Conservation (phyloP, 2,113 vertebrate species). For the Cyprinus carpio region DNA sequence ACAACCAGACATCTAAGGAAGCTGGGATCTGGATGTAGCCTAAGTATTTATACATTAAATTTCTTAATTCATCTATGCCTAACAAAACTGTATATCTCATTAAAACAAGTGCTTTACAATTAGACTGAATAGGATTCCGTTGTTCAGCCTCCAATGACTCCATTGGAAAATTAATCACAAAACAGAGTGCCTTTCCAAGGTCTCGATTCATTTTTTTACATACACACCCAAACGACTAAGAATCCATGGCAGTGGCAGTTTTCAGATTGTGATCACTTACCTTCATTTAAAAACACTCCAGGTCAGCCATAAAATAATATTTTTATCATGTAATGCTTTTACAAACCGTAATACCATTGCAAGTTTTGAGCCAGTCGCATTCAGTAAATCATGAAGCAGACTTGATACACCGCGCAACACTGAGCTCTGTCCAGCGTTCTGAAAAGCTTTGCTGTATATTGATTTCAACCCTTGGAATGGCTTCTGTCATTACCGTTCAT, state of each 20-base stretch:
- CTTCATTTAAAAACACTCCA: not conserved
- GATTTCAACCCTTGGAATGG: not conserved
- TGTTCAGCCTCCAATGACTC: not conserved
- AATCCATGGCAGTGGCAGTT: not conserved
- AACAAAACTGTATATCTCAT: not conserved
- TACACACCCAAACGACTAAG: not conserved
- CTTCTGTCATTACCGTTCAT: not conserved
- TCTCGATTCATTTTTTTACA: not conserved
- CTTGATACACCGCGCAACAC: not conserved
- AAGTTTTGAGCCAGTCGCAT: not conserved
- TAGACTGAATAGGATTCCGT: not conserved
- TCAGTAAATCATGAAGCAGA: not conserved
- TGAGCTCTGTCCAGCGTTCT: slow-evolving; percentile 37
- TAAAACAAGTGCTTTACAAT: not conserved
- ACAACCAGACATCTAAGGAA: not conserved
- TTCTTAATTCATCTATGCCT: not conserved
- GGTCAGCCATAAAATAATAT: not conserved
- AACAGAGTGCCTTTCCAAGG: not conserved
- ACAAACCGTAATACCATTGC: not conserved
- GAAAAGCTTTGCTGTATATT: slow-evolving; percentile 21
- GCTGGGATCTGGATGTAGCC: not conserved
- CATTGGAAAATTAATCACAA: not conserved
- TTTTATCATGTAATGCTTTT: not conserved
- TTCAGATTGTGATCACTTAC: slow-evolving; percentile 8
- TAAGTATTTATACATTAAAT: not conserved